Conservation (phyloP, 2,113 vertebrate species). For the Labrus mixtus region DNA sequence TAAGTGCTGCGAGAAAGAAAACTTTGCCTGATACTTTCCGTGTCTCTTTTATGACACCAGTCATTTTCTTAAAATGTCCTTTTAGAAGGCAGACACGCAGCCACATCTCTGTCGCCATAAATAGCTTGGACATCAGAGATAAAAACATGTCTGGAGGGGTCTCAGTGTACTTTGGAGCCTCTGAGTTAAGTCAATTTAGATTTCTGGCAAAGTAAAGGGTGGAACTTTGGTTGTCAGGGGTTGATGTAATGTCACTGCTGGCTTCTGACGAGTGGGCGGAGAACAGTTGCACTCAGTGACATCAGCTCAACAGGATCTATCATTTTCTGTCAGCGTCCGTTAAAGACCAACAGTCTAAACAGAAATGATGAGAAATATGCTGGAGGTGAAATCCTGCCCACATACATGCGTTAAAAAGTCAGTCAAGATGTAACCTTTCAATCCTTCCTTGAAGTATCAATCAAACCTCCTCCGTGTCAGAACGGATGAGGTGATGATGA, state of each 20-base stretch:
- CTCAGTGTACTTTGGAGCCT: slow-evolving; percentile 23
- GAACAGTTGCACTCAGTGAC: slow-evolving; percentile 29
- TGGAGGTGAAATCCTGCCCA: neutral
- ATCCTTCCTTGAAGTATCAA: neutral
- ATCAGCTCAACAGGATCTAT: slow-evolving; percentile 19
- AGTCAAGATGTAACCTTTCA: slow-evolving; percentile 29
- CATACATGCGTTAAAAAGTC: slow-evolving; percentile 13
- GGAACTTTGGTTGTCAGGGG: slow-evolving; percentile 46
- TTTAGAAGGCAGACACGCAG: slow-evolving; percentile 25
- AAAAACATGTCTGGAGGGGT: slow-evolving; percentile 39
- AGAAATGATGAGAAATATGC: neutral
- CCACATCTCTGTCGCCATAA: slow-evolving; percentile 52
- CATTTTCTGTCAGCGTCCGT: neutral
- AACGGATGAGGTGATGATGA: slow-evolving; percentile 25
- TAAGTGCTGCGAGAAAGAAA: neutral
- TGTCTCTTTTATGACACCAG: slow-evolving; percentile 24
- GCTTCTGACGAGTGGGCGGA: slow-evolving; percentile 31
- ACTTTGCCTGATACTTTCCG: neutral
- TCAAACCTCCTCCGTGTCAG: neutral
- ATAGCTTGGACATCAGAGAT: slow-evolving; percentile 33
- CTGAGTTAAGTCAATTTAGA: slow-evolving; percentile 40
- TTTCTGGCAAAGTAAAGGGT: slow-evolving; percentile 36
- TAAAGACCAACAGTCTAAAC: slow-evolving; percentile 1
- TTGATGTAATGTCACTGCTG: slow-evolving; percentile 42
- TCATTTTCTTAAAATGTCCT: slow-evolving; percentile 32